These are phyloP conservation scores for Microtus richardsoni DNA, from an alignment of 2,113 vertebrate genomes.

Conservation along the genomic window DNA sequence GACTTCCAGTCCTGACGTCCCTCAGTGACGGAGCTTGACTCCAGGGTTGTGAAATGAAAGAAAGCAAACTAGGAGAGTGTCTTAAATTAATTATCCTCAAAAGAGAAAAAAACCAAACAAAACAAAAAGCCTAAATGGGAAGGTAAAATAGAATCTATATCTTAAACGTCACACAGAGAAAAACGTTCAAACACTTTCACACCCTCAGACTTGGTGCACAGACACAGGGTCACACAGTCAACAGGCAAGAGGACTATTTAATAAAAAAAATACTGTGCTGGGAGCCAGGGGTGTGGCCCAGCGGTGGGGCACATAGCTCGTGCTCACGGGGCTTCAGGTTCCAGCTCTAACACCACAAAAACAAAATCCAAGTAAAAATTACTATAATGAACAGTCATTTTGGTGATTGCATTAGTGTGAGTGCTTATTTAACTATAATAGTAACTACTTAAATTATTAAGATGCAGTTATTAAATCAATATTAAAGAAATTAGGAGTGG, in stretches of 20 bases:
- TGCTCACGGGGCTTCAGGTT: neutral
- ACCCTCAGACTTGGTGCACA: neutral
- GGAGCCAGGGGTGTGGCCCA: neutral
- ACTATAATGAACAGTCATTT: neutral
- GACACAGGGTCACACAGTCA: neutral
- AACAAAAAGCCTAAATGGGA: too few species aligned
- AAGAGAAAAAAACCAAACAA: neutral
- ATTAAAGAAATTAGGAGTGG: neutral
- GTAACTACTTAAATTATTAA: too few species aligned
- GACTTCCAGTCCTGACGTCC: neutral
- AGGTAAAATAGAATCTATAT: neutral
- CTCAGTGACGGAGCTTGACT: neutral
- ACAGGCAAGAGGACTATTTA: constrained; percentile 7
- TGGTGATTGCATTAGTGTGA: neutral
- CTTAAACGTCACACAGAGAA: neutral
- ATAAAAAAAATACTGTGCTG: neutral
- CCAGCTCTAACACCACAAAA: neutral
- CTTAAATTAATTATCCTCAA: neutral
- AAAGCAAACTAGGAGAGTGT: neutral
- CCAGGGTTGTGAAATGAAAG: neutral
- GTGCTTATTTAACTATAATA: neutral
- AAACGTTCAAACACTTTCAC: neutral
- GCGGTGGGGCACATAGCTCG: neutral
- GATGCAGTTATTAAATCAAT: neutral
- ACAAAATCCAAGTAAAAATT: neutral